A percentile compares a stretch with the other conserved stretches of the same genome.
These are phyloP conservation scores for Xerus rutilus DNA, from an alignment of 2,797 vertebrate species.

Conservation along the genomic window DNA sequence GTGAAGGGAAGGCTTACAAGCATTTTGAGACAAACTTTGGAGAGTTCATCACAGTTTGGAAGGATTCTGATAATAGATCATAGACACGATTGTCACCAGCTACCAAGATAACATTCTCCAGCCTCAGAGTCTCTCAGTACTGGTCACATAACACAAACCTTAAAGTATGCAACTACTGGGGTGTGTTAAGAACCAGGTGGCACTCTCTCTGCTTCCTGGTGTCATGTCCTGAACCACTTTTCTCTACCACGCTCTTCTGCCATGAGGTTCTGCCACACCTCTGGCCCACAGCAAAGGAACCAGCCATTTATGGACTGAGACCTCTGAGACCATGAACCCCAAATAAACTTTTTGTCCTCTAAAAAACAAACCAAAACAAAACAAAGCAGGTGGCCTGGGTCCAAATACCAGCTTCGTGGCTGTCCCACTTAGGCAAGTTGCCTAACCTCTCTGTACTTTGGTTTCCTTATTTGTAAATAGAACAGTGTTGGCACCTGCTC, in stretches of 20 bases:
- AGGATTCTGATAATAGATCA: not conserved
- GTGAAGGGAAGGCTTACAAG: not conserved
- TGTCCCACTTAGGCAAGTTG: not conserved
- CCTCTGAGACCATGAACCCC: too few species aligned
- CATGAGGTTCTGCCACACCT: too few species aligned
- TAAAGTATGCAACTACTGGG: accelerated
- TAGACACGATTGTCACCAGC: not conserved
- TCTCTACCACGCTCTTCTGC: too few species aligned
- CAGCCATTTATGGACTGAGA: too few species aligned
- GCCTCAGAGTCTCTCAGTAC: not conserved
- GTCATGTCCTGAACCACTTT: too few species aligned
- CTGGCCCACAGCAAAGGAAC: too few species aligned
- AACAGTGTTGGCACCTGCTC: not conserved
- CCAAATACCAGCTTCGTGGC: not conserved
- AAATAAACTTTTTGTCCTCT: too few species aligned
- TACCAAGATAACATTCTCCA: not conserved
- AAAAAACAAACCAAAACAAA: not conserved
- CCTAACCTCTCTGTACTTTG: not conserved
- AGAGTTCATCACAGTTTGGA: not conserved
- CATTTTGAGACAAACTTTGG: constrained; percentile 27
- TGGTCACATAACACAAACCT: accelerated
- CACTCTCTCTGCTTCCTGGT: too few species aligned
- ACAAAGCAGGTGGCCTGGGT: not conserved
- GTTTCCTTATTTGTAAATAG: not conserved
- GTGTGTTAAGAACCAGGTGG: not conserved